Conservation (phyloP, 1,140 invertebrate species). For the Trialeurodes vaporariorum region DNA sequence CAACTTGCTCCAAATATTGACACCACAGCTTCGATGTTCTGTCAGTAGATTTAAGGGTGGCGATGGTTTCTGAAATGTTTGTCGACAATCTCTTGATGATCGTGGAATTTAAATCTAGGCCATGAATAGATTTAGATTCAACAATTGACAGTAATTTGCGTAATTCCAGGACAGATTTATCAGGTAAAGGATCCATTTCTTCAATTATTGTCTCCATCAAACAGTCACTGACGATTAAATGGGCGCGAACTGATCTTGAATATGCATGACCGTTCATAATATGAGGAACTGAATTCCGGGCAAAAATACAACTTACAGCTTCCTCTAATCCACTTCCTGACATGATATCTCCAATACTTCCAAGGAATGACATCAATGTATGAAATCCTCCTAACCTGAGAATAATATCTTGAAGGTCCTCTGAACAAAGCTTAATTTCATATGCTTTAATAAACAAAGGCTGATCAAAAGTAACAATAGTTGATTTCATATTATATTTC, state of each 20-base stretch:
- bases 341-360: slow-evolving; percentile 22
- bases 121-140: neutral
- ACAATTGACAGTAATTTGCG: neutral
- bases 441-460: slow-evolving; percentile 28
- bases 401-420: neutral
- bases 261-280: slow-evolving; percentile 31
- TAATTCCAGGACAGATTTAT: slow-evolving; percentile 5
- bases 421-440: slow-evolving; percentile 13
- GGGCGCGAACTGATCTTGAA: slow-evolving; percentile 30
- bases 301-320: slow-evolving; percentile 27
- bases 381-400: slow-evolving; percentile 27
- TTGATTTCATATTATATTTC: slow-evolving; percentile 17
- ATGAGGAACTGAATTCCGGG: slow-evolving; percentile 30
- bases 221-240: slow-evolving; percentile 29
- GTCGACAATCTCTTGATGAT: neutral
- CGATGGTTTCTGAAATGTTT: neutral
- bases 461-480: slow-evolving; percentile 31
- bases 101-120: neutral
- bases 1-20: slow-evolving; percentile 35
- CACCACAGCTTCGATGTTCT: slow-evolving; percentile 34
- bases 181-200: slow-evolving; percentile 1
- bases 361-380: slow-evolving; percentile 25
- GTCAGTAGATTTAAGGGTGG: neutral
- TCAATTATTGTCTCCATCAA: slow-evolving; percentile 12
- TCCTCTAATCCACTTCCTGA: slow-evolving; percentile 22